Percentiles rank a stretch among this genome's conserved stretches.
Evolutionary conservation across 1,140 invertebrate genomes (phyloP).

Genomic region (Acyrthosiphon pisum): DNA sequence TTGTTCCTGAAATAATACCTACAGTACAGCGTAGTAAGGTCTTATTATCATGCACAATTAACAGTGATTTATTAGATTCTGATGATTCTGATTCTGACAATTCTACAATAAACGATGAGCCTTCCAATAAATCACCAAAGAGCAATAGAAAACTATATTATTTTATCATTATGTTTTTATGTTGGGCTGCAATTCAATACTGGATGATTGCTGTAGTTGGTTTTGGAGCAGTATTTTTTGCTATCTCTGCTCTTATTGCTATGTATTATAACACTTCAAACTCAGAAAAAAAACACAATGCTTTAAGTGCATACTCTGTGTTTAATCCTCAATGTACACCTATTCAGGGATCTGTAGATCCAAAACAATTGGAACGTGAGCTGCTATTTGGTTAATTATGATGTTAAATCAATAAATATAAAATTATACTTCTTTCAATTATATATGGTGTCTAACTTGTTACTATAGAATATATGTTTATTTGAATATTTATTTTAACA

Average conservation of each 20-base stretch:
- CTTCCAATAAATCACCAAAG: background rate
- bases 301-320: slow-evolving; percentile 95
- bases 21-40: slow-evolving; percentile 32
- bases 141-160: background rate
- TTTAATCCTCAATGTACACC: slow-evolving; percentile 94
- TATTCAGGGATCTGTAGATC: slow-evolving; percentile 90
- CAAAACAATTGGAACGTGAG: slow-evolving; percentile 93
- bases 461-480: background rate
- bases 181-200: slow-evolving; percentile 30
- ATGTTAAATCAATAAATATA: background rate
- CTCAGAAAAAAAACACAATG: slow-evolving; percentile 72
- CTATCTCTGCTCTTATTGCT: slow-evolving; percentile 78
- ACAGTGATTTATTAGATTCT: background rate
- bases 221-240: slow-evolving; percentile 91
- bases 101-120: background rate
- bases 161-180: background rate
- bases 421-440: background rate
- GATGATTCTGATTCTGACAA: slow-evolving; percentile 36
- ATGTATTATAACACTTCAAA: slow-evolving; percentile 87
- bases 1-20: background rate
- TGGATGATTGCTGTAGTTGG: slow-evolving; percentile 66
- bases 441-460: background rate
- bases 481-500: background rate
- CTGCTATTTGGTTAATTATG: slow-evolving; percentile 70
- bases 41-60: background rate